Evolutionary conservation across 2,888 invertebrate species (phyloP).

Genomic region (Colletes collaris): DNA sequence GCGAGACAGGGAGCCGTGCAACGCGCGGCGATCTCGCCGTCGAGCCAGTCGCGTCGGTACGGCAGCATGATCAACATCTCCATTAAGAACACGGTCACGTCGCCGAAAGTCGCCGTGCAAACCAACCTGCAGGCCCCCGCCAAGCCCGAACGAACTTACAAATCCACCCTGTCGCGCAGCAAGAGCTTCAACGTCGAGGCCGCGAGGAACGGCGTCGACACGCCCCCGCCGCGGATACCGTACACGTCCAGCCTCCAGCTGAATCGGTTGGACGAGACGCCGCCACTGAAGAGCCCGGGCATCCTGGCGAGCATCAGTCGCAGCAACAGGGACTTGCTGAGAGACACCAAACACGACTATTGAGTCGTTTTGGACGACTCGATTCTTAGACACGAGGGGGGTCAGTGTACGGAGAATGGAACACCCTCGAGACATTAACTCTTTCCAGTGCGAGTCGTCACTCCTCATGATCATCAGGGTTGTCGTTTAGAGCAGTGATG

Average conservation of each 20-base stretch:
- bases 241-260: slow-evolving; percentile 92
- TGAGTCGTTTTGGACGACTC: slow-evolving; percentile 2
- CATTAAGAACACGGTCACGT: slow-evolving; percentile 84
- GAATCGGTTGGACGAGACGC: slow-evolving; percentile 88
- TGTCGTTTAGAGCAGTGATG: too few relatives aligned
- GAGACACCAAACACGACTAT: slow-evolving; percentile 82
- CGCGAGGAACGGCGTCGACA: slow-evolving; percentile 80
- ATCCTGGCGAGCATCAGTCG: slow-evolving; percentile 93
- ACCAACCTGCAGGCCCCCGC: slow-evolving; percentile 81
- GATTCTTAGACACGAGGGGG: background rate
- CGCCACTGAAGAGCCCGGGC: slow-evolving; percentile 92
- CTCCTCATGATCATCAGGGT: too few relatives aligned
- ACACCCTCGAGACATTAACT: too few relatives aligned
- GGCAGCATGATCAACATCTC: slow-evolving; percentile 86
- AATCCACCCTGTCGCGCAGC: slow-evolving; percentile 88
- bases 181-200: slow-evolving; percentile 94
- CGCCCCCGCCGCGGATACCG: slow-evolving; percentile 83
- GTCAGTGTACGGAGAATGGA: too few relatives aligned
- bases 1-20: slow-evolving; percentile 15
- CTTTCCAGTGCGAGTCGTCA: too few relatives aligned
- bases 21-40: slow-evolving; percentile 12
- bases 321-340: slow-evolving; percentile 91
- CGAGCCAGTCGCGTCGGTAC: slow-evolving; percentile 71
- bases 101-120: slow-evolving; percentile 60
- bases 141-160: slow-evolving; percentile 87